Evolutionary conservation across 2,888 invertebrate genomes (phyloP), one percentile per base, ranked within the genome.

Genomic region (Sarcophaga variegata): DNA sequence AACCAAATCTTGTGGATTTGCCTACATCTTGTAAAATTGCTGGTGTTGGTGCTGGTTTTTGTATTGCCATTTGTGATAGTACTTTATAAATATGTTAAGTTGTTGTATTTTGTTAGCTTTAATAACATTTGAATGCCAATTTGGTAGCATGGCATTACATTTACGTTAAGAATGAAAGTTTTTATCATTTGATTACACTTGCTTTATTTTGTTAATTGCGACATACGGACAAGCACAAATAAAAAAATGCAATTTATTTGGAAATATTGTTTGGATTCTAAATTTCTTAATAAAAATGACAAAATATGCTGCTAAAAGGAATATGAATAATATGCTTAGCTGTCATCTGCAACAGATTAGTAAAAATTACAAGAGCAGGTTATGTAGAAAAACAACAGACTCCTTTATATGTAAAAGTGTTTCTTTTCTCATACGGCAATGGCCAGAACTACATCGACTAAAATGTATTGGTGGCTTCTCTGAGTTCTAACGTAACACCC

Each of bases 21-120:
- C 92, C 92, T 8, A 90, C 89, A 12, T 81, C 88, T 3, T 92
- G 91, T 6, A 92, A 90, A 83, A 62, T 92, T 4, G 91, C 91
- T 45, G 93, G 92, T 45, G 86, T 91, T 75, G 93, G 93, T 17
- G 93, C 93, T 12, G 93, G 93, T 3, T 93, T 93, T 88, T 93
- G 93, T 83, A 92, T 91, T 90, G 92, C 91, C 0, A 89, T 93
- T 70, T 92, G 92, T 83, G 90, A 91, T 81, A 81, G 60, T 62
- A 75, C 62, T 45, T 75, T 74, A 54, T 87, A 87, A 71, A 79
- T 37, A 37, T 37, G 37, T 67, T 54, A n/a, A 17, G 12, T 62
- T 63, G 25, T 60, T 75, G 37, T 49, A 17, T 59, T 54, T 45
- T 54, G 37, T 45, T 64, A 11, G 14, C n/a, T 71, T 2, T 22